Evolutionary conservation across 2,113 vertebrate species (phyloP), one percentile per base, ranked within the genome.

Genomic region (Eublepharis macularius): DNA sequence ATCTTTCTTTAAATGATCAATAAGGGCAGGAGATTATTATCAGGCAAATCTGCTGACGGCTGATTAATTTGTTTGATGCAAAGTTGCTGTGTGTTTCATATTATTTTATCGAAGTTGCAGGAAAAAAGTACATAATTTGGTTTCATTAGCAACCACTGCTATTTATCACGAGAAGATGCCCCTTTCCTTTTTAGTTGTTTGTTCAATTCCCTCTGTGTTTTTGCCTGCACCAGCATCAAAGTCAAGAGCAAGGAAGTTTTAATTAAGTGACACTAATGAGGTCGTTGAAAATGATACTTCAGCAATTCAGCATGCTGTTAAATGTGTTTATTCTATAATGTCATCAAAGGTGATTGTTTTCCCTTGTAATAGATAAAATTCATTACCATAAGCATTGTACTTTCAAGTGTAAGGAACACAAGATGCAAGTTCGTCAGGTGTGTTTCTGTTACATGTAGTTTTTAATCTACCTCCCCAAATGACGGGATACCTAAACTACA

Each of bases 241-340:
- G 97, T 98, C 97, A 98, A 98, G 96, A 97, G 97, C 97, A 97
- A 86, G 96, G 96, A 97, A 97, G 97, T 97, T 97, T 98, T 98
- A 98, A 98, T 97, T 98, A 98, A 98, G 97, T 98, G 97, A 97
- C 97, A 98, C 97, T 98, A 98, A 98, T 98, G 97, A 98, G 97
- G 97, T 97, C 97, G 95, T 97, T 97, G 97, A 98, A 97, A 97
- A 97, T 96, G 96, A 97, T 97, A 97, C 96, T 97, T 96, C 96
- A 97, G 96, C 96, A 96, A 97, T 97, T 97, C 96, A 96, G 96
- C 94, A 96, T 95, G 95, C 96, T 97, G 96, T 97, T 98, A 97
- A 98, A 98, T 97, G 97, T 98, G 97, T 98, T 98, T 98, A 97
- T 97, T 97, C 97, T 97, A 96, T 97, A 97, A 97, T 97, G 97